Evolutionary conservation across 2,888 invertebrate species (phyloP), one percentile per base, ranked within the genome.

Genomic region (Hydropsyche betteni): DNA sequence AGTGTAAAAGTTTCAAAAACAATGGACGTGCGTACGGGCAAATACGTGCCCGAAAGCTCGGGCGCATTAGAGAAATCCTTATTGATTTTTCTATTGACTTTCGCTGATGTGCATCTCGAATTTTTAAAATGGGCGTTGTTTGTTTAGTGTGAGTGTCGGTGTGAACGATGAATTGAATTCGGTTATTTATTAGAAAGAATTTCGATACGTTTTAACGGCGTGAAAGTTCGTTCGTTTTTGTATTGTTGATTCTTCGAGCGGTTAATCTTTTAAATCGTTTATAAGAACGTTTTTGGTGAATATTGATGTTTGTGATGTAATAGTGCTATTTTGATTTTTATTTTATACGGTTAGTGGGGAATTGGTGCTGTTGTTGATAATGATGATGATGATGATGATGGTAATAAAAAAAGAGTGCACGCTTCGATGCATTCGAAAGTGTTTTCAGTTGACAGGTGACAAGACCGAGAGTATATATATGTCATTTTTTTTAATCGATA

Each of bases 1-100:
- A 72, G 72, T 44, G 72, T 33, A 24, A 58, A 53, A 70, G 34
- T 44, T 44, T 44, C 44, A 44, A 44, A 44, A 44, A 53, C 70
- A 70, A 70, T 70, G 70, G 8, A 36, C 55, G 55, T 52, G 69
- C 44, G 33, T 70, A 34, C 34, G 70, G 24, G 33, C 34, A 44
- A n/a, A 44, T 69, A 72, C 71, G 58, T 58, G 36, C 36, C 58
- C 24, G 61, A 16, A 61, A 16, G 61, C 10, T 16, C 33, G 61
- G 6, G 61, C 24, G 33, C 33, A 61, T 33, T 24, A 34, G 64
- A 36, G 64, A 64, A 64, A 64, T 64, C 64, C 64, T 64, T 34
- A 64, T 34, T 34, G 34, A 64, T 64, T 14, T 55, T 55, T 55
- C 12, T 55, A 6, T 55, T 64, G 36, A 64, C 64, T 64, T 64